Evolutionary conservation across 2,888 invertebrate genomes (phyloP), one percentile per base, ranked within the genome.

Genomic region (Platerodrilus igneus): DNA sequence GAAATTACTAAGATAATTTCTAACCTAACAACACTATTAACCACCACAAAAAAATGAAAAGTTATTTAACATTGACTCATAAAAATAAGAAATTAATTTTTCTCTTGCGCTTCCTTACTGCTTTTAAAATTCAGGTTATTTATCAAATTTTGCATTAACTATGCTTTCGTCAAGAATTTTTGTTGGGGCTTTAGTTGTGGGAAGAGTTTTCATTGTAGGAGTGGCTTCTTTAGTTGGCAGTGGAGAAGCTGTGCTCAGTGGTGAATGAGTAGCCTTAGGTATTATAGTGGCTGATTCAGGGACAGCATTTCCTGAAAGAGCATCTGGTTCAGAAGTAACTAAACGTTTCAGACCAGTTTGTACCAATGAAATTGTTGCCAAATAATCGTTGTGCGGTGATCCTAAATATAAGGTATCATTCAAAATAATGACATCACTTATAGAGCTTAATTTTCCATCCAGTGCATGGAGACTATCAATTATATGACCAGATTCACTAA

Each of bases 401-500:
- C 86, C 88, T 18, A 83, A 64, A 57, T 79, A 79, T 8, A 87
- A 64, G 51, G 75, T 73, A 50, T 78, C 77, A 32, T 78, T 76
- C 56, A 74, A 76, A 28, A 84, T 75, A 44, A 80, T 71, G 2
- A 79, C 81, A 55, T 87, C 86, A 51, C 81, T 80, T 11, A 85
- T 70, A 6, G 62, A 59, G 0, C 48, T 36, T 1, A 81, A 54
- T 13, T 74, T 71, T 20, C 69, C 70, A 56, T 84, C 79, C 0
- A 72, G 74, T 25, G 77, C 76, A 56, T 81, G 81, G 45, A 83
- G 73, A 3, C 78, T 76, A 16, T 83, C 81, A 3, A 85, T 60
- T 45, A 89, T 76, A 42, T 83, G 78, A 11, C 89, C 90, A 52
- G 75, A 73, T 72, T 78, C 79, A 57, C 85, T 79, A 1, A 87